Base-by-base conservation (phyloP, 2,797 vertebrate genomes). In the Neostethus bicornis region DNA sequence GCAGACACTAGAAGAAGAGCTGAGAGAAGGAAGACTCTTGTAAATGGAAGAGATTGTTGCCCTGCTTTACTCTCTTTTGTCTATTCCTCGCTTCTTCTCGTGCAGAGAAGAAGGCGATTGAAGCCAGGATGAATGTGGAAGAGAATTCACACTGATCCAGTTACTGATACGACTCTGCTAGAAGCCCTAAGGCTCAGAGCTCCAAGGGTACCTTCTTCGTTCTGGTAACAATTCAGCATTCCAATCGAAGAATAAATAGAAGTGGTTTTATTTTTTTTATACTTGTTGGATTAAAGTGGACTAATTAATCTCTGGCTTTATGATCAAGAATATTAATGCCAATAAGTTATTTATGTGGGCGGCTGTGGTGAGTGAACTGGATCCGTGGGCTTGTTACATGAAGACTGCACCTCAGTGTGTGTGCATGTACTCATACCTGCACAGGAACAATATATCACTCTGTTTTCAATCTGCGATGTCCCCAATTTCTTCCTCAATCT, bases 1-100 rank as follows among this genome's bases (percentile, higher is more conserved):
- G 61, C 63, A 81, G 73, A 75, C 61, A 44, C 62, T 71, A 79
- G 65, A 71, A 56, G 68, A 62, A 67, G 57, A 60, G 61, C 75
- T 73, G 54, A 50, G 70, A 49, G 51, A 73, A 76, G 52, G 61
- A 73, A 51, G 44, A 45, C 66, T 67, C 52, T 54, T 61, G 73
- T 28, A 55, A 47, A 56, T 63, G 37, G 62, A 24, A 66, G 42
- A 51, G 75, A 60, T 54, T 53, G 32, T 59, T 61, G 11, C 29
- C 49, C 28, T 38, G 32, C 28, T 41, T 39, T 45, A 20, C 35
- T 26, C 35, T 21, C 58, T 31, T 31, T 42, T 31, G n/a, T 19
- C 32, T 29, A 49, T 35, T 28, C 48, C 32, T 54, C 51, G 10
- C 24, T 45, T 17, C 37, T 34, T 26, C 48, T 64, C 7, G 4